Percentiles rank a stretch among this genome's conserved stretches.
Conservation (phyloP, 2,797 vertebrate species). For the Malacoraja senta region DNA sequence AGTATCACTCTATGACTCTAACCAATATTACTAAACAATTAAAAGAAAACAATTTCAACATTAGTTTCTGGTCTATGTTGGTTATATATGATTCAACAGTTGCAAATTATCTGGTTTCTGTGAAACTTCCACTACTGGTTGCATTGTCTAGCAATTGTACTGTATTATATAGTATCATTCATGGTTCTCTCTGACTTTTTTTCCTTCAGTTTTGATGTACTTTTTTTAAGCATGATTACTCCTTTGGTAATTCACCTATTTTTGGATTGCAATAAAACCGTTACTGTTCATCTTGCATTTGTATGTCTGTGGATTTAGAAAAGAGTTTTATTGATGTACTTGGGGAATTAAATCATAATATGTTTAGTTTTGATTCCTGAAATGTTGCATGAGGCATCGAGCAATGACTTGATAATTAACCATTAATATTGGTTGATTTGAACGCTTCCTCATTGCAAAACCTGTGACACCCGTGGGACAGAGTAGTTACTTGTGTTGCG, state of each 20-base stretch:
- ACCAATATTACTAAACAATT: not conserved
- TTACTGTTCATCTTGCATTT: not conserved
- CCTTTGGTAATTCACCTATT: not conserved
- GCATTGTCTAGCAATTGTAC: constrained; percentile 46
- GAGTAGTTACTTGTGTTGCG: not conserved
- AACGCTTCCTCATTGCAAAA: not conserved
- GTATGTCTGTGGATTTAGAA: not conserved
- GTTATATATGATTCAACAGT: constrained; percentile 42
- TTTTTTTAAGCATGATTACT: not conserved
- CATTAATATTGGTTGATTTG: too few relatives aligned
- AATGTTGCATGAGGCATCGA: not conserved
- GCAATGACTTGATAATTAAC: not conserved
- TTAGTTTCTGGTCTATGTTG: not conserved
- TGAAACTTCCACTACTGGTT: constrained; percentile 83
- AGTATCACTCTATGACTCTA: too few relatives aligned
- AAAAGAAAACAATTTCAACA: not conserved
- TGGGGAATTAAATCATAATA: not conserved
- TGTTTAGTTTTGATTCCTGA: not conserved
- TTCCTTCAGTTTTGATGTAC: not conserved
- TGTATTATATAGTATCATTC: not conserved
- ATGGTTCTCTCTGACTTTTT: not conserved
- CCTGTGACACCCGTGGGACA: too few relatives aligned
- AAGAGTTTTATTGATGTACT: not conserved
- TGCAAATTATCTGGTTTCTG: constrained; percentile 72
- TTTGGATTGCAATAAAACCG: not conserved